Evolutionary conservation across 2,888 invertebrate genomes (phyloP).

Genomic region (Eucriotettix oculatus): DNA sequence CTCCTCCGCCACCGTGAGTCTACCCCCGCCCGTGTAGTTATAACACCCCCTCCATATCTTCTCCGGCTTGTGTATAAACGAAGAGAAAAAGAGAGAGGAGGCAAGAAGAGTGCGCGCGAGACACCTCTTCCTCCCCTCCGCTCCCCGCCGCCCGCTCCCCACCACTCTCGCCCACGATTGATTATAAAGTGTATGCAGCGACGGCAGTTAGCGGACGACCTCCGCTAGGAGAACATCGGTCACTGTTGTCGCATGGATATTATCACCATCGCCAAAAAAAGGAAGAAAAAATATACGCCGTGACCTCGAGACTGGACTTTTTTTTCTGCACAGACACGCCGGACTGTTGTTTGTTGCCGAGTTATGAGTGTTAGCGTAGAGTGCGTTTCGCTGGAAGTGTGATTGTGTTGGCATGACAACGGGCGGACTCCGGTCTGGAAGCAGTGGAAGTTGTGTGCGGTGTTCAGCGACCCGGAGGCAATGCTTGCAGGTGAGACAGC

Average conservation of each 20-base stretch:
- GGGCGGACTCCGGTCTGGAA: neutral
- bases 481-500: neutral
- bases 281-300: neutral
- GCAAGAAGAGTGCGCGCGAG: neutral
- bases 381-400: neutral
- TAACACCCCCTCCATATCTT: neutral
- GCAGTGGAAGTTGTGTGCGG: neutral
- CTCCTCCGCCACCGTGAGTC: neutral
- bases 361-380: neutral
- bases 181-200: conserved; percentile 14
- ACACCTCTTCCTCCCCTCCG: conserved; percentile 4
- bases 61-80: neutral
- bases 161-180: conserved; percentile 11
- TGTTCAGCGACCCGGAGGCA: neutral
- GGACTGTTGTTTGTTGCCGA: neutral
- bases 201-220: conserved; percentile 10
- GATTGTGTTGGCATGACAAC: neutral
- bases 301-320: neutral
- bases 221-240: conserved; percentile 7
- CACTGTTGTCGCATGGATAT: neutral
- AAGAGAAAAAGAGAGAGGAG: neutral
- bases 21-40: neutral
- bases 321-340: neutral
- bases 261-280: neutral
- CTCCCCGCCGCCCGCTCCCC: conserved; percentile 1